A percentile compares a stretch with the other conserved stretches of the same genome.
Conservation (phyloP, 2,888 invertebrate species). For the Thymelicus sylvestris region DNA sequence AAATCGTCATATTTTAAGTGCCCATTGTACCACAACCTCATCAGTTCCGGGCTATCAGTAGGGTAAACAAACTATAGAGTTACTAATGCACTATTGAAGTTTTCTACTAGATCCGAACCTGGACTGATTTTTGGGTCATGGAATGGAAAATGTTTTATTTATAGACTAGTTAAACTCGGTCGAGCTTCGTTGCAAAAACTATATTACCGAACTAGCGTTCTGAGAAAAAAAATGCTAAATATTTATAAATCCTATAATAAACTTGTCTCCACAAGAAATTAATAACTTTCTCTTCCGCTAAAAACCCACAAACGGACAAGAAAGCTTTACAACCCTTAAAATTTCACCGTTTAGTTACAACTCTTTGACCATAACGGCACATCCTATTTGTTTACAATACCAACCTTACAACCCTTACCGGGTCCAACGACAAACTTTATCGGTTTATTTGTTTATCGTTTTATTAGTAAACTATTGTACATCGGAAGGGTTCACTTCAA, state of each 20-base stretch:
- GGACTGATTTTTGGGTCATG: constrained; percentile 3
- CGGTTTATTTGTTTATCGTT: neutral
- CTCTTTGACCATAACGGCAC: neutral
- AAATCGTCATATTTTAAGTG: too few relatives aligned
- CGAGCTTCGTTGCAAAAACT: too few relatives aligned
- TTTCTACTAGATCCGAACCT: constrained; percentile 40
- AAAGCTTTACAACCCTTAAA: neutral
- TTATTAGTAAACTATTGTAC: neutral
- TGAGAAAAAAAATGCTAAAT: too few relatives aligned
- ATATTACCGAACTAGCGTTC: too few relatives aligned
- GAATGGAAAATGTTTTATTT: too few relatives aligned
- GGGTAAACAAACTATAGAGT: constrained; percentile 59
- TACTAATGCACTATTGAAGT: constrained; percentile 64
- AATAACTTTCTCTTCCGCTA: neutral
- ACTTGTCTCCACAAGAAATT: too few relatives aligned
- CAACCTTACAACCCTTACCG: neutral
- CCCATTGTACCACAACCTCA: constrained; percentile 38
- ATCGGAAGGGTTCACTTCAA: neutral
- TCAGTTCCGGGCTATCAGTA: constrained; percentile 55
- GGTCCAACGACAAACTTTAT: neutral
- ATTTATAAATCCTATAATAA: too few relatives aligned
- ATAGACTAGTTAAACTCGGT: too few relatives aligned
- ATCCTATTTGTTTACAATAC: neutral
- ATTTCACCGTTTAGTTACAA: neutral
- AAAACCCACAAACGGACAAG: neutral